These are phyloP conservation scores for Xiphophorus maculatus DNA, from an alignment of 2,113 vertebrate genomes.

Conservation along the genomic window DNA sequence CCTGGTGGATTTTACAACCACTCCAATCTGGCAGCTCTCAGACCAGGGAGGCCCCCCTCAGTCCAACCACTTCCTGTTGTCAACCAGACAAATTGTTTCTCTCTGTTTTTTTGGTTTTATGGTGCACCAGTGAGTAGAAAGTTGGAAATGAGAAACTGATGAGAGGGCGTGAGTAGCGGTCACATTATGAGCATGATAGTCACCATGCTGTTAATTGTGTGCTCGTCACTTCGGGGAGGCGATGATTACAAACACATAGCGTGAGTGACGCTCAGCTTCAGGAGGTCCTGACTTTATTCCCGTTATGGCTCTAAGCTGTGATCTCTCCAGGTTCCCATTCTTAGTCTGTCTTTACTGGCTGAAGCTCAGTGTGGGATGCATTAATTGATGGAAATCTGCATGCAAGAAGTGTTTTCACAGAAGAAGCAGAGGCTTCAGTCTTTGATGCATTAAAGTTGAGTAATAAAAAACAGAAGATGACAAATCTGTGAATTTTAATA, in stretches of 20 bases:
- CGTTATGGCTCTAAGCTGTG: conserved; percentile 65
- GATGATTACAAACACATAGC: conserved; percentile 35
- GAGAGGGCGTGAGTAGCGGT: conserved; percentile 18
- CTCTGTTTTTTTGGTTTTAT: conserved; percentile 11
- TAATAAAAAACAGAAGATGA: too few species aligned
- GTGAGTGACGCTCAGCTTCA: conserved; percentile 14
- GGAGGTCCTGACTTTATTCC: conserved; percentile 27
- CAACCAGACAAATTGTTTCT: conserved; percentile 21
- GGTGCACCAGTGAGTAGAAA: conserved; percentile 17
- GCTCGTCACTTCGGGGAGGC: conserved; percentile 47
- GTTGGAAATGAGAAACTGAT: conserved; percentile 54
- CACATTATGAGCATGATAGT: conserved; percentile 36
- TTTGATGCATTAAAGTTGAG: conserved; percentile 9
- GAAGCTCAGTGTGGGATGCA: conserved; percentile 23
- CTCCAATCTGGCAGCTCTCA: conserved; percentile 18
- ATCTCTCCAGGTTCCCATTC: conserved; percentile 61
- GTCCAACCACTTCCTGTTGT: conserved; percentile 41
- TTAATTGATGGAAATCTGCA: conserved; percentile 19
- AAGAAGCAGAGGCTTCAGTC: background rate
- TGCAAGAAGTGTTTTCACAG: background rate
- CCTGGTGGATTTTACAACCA: conserved; percentile 10
- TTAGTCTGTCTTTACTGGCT: conserved; percentile 64
- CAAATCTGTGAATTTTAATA: background rate
- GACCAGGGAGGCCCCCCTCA: conserved; percentile 16
- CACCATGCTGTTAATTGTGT: conserved; percentile 55